Percentiles rank a stretch among this genome's conserved stretches.
phyloP scores from a whole-genome alignment of 2,797 vertebrate species.

The Sebastolobus alascanus region DNA sequence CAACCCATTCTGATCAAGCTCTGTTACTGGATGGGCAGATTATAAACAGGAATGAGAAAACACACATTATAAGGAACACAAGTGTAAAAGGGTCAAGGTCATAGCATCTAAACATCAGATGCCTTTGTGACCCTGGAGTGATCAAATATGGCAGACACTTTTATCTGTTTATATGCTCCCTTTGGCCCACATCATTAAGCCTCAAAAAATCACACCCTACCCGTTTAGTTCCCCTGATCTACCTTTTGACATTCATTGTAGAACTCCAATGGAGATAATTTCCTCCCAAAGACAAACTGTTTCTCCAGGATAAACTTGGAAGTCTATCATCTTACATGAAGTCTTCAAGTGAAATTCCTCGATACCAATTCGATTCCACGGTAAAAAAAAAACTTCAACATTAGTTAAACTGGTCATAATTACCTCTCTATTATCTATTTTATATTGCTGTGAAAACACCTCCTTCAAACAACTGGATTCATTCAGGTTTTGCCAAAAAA shows the following conservation, averaged over 20 bases:
- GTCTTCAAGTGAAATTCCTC: not conserved
- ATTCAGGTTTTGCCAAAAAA: no score
- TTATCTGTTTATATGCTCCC: not conserved
- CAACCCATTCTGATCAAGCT: slow-evolving; percentile 61
- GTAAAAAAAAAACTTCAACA: no score
- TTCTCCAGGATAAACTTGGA: not conserved
- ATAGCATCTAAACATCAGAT: not conserved
- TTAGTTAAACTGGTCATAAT: no score
- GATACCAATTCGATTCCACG: no score
- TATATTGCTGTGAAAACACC: no score
- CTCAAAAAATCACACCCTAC: not conserved
- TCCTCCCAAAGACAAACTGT: not conserved
- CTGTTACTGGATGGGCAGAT: slow-evolving; percentile 41
- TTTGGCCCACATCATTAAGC: not conserved
- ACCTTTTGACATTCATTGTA: not conserved
- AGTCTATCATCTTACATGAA: not conserved
- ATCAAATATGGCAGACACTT: not conserved
- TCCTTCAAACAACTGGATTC: no score
- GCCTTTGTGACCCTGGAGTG: not conserved
- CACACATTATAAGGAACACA: not conserved
- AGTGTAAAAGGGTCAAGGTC: not conserved
- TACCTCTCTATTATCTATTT: no score
- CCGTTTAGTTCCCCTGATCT: slow-evolving; percentile 5
- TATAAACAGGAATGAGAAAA: slow-evolving; percentile 10
- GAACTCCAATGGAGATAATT: not conserved